Evolutionary conservation across 2,888 invertebrate species (phyloP).

Genomic region (Drosophila silvestris): DNA sequence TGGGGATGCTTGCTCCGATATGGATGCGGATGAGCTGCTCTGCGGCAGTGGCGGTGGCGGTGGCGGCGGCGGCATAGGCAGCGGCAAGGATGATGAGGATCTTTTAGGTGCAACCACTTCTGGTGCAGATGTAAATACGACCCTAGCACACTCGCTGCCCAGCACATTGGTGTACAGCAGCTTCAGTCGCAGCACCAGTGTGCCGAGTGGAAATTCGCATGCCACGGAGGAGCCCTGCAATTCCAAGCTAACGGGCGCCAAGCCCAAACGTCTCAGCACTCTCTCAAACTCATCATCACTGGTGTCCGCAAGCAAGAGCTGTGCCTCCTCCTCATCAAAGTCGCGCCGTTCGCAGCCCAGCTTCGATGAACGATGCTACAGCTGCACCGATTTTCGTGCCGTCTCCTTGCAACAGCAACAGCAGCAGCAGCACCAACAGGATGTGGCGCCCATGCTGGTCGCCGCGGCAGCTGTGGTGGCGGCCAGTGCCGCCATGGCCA

Average conservation of each 20-base stretch:
- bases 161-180: conserved; percentile 67
- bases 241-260: conserved; percentile 80
- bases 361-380: conserved; percentile 82
- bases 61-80: conserved; percentile 4
- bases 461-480: conserved; percentile 65
- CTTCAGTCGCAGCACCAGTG: conserved; percentile 69
- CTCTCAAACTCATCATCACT: conserved; percentile 77
- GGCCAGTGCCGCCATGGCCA: conserved; percentile 52
- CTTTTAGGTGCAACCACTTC: conserved; percentile 21
- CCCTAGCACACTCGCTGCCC: conserved; percentile 76
- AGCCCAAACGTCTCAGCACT: conserved; percentile 82
- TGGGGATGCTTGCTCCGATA: conserved; percentile 49
- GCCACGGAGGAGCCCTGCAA: conserved; percentile 46
- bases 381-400: conserved; percentile 80
- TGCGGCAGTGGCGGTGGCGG: conserved; percentile 15
- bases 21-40: conserved; percentile 56
- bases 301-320: conserved; percentile 69
- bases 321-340: conserved; percentile 64
- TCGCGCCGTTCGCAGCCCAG: conserved; percentile 78
- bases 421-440: conserved; percentile 29
- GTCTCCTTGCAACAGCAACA: conserved; percentile 45
- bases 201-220: conserved; percentile 48
- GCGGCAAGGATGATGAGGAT: conserved; percentile 39
- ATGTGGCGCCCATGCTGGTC: conserved; percentile 62
- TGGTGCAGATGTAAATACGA: conserved; percentile 31